phyloP scores from a whole-genome alignment of 2,888 invertebrate species.

The Heliconius hortense region DNA sequence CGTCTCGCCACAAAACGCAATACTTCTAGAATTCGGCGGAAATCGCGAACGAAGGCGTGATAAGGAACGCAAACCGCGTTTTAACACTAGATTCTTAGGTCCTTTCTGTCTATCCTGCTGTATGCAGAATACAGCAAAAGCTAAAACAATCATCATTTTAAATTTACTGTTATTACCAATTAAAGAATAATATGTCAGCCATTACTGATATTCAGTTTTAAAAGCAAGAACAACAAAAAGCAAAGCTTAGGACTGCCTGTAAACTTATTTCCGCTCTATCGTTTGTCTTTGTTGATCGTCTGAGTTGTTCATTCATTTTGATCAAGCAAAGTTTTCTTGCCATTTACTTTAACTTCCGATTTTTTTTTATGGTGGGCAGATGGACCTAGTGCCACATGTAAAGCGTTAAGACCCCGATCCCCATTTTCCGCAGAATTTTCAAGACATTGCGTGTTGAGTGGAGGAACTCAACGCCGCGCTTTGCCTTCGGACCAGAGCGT shows the following conservation, averaged over 20 bases:
- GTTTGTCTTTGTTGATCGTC: background rate
- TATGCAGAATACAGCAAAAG: too few species aligned
- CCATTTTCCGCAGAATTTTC: background rate
- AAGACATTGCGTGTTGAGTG: too few species aligned
- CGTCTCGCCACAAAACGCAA: too few species aligned
- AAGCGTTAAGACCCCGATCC: background rate
- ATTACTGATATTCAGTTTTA: background rate
- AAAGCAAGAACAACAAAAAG: background rate
- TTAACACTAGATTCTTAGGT: too few species aligned
- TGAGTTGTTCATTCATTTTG: background rate
- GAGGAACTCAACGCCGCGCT: too few species aligned
- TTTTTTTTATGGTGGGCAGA: background rate
- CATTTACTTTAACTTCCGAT: background rate
- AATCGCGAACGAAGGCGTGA: too few species aligned
- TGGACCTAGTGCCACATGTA: background rate
- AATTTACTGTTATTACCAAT: too few species aligned
- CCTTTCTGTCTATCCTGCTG: too few species aligned
- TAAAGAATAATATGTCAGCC: too few species aligned
- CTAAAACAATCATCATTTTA: too few species aligned
- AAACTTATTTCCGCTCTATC: background rate
- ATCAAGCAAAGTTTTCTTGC: background rate
- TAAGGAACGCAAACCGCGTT: too few species aligned
- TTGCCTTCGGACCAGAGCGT: background rate
- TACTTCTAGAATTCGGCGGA: too few species aligned
- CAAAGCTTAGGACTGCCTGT: background rate